Conservation (phyloP, 1,140 invertebrate genomes). For the Ostrea edulis region DNA sequence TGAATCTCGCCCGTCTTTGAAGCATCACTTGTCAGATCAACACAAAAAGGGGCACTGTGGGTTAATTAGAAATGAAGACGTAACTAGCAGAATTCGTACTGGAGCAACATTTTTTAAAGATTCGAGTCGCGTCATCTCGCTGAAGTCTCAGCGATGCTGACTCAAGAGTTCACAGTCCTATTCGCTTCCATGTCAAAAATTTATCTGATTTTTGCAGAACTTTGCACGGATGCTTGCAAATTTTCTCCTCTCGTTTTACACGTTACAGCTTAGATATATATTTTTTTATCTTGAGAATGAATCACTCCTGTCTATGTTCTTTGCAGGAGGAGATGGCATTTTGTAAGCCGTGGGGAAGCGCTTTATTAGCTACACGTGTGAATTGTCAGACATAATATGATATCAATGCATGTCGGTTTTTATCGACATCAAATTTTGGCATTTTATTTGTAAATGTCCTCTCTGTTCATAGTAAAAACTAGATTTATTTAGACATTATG, state of each 20-base stretch:
- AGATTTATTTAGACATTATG: constrained; percentile 20
- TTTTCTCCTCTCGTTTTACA: constrained; percentile 30
- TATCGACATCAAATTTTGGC: constrained; percentile 11
- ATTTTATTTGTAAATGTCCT: neutral
- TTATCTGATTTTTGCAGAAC: constrained; percentile 26
- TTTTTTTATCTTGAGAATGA: constrained; percentile 33
- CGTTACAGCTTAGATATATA: constrained; percentile 1
- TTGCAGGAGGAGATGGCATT: neutral
- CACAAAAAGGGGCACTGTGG: neutral
- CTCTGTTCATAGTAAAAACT: neutral
- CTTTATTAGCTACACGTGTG: neutral
- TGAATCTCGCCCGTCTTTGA: constrained; percentile 19
- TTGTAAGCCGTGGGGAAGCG: neutral
- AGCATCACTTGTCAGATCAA: constrained; percentile 17
- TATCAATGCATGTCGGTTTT: constrained; percentile 17
- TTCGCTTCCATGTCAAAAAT: constrained; percentile 29
- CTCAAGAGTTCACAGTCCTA: constrained; percentile 19
- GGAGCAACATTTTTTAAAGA: neutral
- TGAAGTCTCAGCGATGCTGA: neutral
- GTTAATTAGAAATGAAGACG: constrained; percentile 19
- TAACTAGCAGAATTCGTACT: neutral
- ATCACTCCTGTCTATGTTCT: constrained; percentile 18
- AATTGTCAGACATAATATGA: neutral
- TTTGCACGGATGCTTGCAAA: constrained; percentile 36
- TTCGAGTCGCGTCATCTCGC: neutral